Evolutionary conservation across 2,888 invertebrate genomes (phyloP).

Genomic region (Aspidapion aeneum): DNA sequence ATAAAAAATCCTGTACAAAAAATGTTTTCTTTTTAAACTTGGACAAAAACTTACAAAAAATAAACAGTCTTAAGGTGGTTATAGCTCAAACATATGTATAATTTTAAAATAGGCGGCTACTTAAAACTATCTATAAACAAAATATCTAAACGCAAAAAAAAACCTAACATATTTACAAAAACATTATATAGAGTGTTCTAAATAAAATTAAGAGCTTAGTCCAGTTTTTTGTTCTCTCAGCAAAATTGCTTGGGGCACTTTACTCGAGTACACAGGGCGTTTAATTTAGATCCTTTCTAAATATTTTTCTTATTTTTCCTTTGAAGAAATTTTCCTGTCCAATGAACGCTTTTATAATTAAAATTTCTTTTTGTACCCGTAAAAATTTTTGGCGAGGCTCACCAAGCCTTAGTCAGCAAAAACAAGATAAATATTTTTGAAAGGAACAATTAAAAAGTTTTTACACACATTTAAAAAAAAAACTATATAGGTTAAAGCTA

Average conservation of each 20-base stretch:
- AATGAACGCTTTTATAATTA: background rate
- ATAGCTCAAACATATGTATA: background rate
- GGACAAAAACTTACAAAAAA: background rate
- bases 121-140: background rate
- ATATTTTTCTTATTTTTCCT: background rate
- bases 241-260: background rate
- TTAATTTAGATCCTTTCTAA: background rate
- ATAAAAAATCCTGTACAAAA: no score
- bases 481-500: constrained; percentile 23
- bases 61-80: background rate
- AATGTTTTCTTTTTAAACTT: background rate
- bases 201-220: background rate
- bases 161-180: background rate
- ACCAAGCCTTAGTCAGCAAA: background rate
- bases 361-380: background rate
- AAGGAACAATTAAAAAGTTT: background rate
- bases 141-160: background rate
- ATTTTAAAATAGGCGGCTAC: background rate
- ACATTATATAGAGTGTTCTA: background rate
- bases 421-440: background rate
- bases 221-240: background rate
- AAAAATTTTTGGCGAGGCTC: background rate
- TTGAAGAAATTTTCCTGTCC: background rate
- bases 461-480: background rate
- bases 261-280: background rate